Percentiles rank a stretch among this genome's conserved stretches.
Evolutionary conservation across 2,888 invertebrate species (phyloP).

Genomic region (Mayetiola destructor): DNA sequence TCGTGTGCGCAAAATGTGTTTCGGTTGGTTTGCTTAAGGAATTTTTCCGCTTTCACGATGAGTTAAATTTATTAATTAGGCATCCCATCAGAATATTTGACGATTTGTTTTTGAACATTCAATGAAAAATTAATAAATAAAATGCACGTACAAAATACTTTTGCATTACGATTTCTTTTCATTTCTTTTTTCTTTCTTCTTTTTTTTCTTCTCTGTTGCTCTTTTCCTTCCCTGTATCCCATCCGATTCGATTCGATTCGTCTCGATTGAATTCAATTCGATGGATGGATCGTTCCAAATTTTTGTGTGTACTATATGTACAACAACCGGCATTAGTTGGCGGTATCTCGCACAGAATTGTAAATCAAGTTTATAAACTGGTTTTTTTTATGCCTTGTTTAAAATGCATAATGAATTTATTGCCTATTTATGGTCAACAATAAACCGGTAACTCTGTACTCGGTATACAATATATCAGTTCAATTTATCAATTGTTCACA

Average conservation of each 20-base stretch:
- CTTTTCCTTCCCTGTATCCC: background rate
- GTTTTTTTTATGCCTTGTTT: no score
- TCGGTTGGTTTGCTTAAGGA: background rate
- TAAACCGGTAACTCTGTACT: no score
- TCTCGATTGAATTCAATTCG: no score
- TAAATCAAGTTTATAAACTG: no score
- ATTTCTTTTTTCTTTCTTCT: background rate
- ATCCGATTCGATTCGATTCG: no score
- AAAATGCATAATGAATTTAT: constrained; percentile 10
- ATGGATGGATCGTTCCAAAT: no score
- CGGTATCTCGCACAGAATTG: no score
- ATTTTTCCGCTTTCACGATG: background rate
- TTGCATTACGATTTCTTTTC: background rate
- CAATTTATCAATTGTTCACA: no score
- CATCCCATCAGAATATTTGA: constrained; percentile 1
- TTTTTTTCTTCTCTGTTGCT: background rate
- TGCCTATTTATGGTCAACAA: constrained; percentile 6
- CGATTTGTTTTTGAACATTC: constrained; percentile 5
- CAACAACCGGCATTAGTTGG: no score
- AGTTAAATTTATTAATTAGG: constrained; percentile 1
- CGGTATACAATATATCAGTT: no score
- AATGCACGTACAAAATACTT: background rate
- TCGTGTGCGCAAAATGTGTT: background rate
- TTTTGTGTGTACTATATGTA: no score
- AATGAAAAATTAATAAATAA: background rate